These are phyloP conservation scores for Phalera bucephala DNA, from an alignment of 2,888 invertebrate species.

Conservation along the genomic window DNA sequence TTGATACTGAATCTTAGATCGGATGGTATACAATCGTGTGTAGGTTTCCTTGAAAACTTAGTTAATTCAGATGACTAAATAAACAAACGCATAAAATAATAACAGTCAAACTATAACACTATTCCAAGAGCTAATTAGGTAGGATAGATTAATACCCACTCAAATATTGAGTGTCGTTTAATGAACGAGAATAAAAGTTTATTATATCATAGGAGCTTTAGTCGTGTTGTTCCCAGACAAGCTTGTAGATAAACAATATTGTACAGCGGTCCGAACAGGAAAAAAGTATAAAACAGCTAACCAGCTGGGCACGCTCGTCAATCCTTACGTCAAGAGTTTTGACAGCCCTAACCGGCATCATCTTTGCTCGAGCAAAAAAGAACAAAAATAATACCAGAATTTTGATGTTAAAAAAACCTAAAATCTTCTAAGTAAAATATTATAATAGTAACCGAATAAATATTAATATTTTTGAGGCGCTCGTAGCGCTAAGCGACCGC, in stretches of 20 bases:
- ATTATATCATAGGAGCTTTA: slow-evolving; percentile 21
- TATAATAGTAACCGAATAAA: too few relatives aligned
- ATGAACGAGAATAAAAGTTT: slow-evolving; percentile 10
- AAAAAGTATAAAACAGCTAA: slow-evolving; percentile 67
- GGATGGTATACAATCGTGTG: too few relatives aligned
- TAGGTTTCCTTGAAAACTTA: too few relatives aligned
- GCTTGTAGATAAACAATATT: slow-evolving; percentile 58
- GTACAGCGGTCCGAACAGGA: slow-evolving; percentile 60
- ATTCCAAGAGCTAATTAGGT: not conserved
- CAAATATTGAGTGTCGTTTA: not conserved
- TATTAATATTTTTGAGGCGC: not conserved
- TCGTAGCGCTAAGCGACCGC: too few relatives aligned
- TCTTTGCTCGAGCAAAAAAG: slow-evolving; percentile 49
- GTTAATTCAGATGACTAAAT: too few relatives aligned
- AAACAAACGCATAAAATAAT: not conserved
- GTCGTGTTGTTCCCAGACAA: slow-evolving; percentile 40
- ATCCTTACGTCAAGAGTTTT: slow-evolving; percentile 76
- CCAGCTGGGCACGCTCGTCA: slow-evolving; percentile 70
- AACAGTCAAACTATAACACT: too few relatives aligned
- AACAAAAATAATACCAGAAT: slow-evolving; percentile 40
- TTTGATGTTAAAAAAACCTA: slow-evolving; percentile 28
- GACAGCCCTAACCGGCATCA: slow-evolving; percentile 81
- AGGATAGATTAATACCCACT: too few relatives aligned
- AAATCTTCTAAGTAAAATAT: slow-evolving; percentile 4
- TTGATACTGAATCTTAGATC: too few relatives aligned